phyloP scores from a whole-genome alignment of 1,140 invertebrate species.

The Marisa cornuarietis region DNA sequence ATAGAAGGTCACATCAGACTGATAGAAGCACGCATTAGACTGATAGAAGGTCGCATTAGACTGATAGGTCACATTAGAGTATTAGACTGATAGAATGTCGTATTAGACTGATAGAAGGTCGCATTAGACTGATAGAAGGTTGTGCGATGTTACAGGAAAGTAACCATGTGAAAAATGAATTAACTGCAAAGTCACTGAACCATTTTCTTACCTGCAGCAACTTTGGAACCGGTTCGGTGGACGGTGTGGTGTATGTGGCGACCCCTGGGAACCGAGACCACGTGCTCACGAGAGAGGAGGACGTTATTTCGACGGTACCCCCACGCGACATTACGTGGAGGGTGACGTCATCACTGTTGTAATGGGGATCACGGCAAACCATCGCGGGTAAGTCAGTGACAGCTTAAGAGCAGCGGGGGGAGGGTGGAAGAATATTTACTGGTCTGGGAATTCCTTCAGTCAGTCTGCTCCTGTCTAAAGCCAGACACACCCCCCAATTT shows the following conservation, averaged over 20 bases:
- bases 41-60: no score
- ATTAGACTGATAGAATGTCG: neutral
- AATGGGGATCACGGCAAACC: conserved; percentile 47
- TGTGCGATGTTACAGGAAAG: no score
- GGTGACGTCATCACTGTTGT: conserved; percentile 75
- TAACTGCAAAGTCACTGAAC: no score
- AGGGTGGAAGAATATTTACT: no score
- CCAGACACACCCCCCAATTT: no score
- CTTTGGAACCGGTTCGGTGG: conserved; percentile 49
- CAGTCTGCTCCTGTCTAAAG: neutral
- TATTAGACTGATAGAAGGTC: neutral
- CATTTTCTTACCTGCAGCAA: conserved; percentile 26
- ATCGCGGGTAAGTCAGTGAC: conserved; percentile 31
- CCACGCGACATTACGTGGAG: conserved; percentile 80
- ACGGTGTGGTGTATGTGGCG: conserved; percentile 66
- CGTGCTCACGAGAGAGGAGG: conserved; percentile 89
- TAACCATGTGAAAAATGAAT: no score
- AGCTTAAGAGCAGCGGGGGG: no score
- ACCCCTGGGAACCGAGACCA: conserved; percentile 71
- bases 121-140: no score
- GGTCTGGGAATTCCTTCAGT: no score
- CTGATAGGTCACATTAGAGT: neutral
- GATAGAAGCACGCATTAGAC: no score
- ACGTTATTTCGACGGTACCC: conserved; percentile 84
- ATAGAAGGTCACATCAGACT: no score